Base-by-base conservation (phyloP, 2,797 vertebrate species). In the Chanos chanos region DNA sequence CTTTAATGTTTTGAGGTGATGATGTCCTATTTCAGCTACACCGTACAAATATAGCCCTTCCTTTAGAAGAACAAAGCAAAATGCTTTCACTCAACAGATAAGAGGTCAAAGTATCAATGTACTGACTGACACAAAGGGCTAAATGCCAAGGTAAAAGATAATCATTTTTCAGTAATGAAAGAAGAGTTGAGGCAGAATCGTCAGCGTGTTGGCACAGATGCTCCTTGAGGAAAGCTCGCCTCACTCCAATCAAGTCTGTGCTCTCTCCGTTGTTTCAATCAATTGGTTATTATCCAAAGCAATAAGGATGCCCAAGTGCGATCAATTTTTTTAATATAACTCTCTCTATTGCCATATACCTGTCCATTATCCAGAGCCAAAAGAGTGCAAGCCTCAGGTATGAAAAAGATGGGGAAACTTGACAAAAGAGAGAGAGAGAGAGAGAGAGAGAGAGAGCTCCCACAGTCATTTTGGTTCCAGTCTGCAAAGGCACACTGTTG, bases 251-350 rank as follows among this genome's bases (percentile, higher is more conserved):
- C 48, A 73, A 77, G 76, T 75, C 70, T 66, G 83, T 82, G 76
- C 62, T 37, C 75, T 73, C 78, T 68, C 70, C 51, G 75, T 64
- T 69, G 80, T 77, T 45, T 80, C 64, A 74, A 77, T 86, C 82
- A 74, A 85, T 85, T 73, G 60, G 72, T 77, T 86, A 83, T 85
- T 86, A 84, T 78, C 72, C 60, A 68, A 66, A 45, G 57, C 74
- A 81, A 82, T 82, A 75, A 79, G 61, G 36, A 61, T n/a, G 36
- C 66, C 68, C 65, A 18, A 13, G 40, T 28, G 1, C 67, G 78
- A 85, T 85, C 79, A 76, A 80, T 82, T 73, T 61, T 53, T 33
- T 59, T 45, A 51, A 45, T 62, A 44, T 33, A 18, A 61, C 4
- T 18, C n/a, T 40, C 50, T 50, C 48, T 34, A 48, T 51, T 51